Conservation (phyloP, 2,888 invertebrate genomes). For the Microctonus brassicae region DNA sequence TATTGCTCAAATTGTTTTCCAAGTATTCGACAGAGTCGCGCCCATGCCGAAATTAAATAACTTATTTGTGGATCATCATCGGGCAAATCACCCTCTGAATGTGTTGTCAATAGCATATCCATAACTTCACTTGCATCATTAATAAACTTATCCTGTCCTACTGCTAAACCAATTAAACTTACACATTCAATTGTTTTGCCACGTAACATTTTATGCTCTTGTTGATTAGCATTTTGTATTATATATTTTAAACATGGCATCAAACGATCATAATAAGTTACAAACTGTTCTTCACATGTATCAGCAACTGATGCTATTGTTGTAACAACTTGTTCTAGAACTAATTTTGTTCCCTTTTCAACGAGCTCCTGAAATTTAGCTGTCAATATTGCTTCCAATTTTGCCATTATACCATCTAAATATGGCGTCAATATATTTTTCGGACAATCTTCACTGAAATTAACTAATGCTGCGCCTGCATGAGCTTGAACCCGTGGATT, state of each 20-base stretch:
- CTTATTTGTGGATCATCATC: slow-evolving; percentile 98
- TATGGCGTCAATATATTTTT: slow-evolving; percentile 93
- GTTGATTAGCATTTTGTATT: slow-evolving; percentile 91
- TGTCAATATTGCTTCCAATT: slow-evolving; percentile 89
- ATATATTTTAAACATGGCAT: slow-evolving; percentile 97
- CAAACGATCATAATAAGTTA: slow-evolving; percentile 91
- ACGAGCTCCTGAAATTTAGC: slow-evolving; percentile 95
- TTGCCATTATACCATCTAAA: slow-evolving; percentile 90
- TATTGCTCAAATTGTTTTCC: slow-evolving; percentile 91
- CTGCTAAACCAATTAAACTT: slow-evolving; percentile 93
- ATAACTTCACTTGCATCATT: slow-evolving; percentile 95
- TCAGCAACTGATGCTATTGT: slow-evolving; percentile 99
- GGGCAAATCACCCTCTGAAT: slow-evolving; percentile 86
- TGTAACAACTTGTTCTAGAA: slow-evolving; percentile 97
- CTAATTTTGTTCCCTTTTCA: slow-evolving; percentile 94
- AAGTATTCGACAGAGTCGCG: slow-evolving; percentile 96
- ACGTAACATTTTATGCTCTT: slow-evolving; percentile 89
- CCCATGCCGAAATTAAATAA: slow-evolving; percentile 99
- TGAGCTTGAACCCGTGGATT: slow-evolving; percentile 92
- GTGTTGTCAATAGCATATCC: slow-evolving; percentile 92
- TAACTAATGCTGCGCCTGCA: slow-evolving; percentile 95
- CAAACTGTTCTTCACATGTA: slow-evolving; percentile 96
- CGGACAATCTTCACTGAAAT: slow-evolving; percentile 99
- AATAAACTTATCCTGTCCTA: slow-evolving; percentile 87
- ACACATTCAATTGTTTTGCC: slow-evolving; percentile 99